Conservation (phyloP, 2,113 vertebrate genomes). For the Paradoxurus hermaphroditus region DNA sequence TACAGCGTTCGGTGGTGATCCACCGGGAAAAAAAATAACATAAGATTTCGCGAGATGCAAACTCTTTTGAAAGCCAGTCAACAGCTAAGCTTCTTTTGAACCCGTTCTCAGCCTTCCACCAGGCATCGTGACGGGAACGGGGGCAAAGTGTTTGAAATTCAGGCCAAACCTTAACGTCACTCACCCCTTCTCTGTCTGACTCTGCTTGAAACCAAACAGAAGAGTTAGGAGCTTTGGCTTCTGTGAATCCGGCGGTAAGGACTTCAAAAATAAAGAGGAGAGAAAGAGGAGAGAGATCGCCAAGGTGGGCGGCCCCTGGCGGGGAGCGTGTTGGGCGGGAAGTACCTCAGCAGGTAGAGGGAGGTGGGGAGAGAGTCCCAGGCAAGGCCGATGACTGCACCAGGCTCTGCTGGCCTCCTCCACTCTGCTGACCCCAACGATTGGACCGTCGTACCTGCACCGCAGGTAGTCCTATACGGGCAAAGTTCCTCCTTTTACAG, state of each 20-base stretch:
- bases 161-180: not conserved
- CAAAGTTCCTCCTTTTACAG: not conserved
- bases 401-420: not conserved
- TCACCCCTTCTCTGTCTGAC: not conserved
- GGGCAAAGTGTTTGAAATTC: not conserved
- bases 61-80: not conserved
- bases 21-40: not conserved
- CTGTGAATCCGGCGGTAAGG: not conserved
- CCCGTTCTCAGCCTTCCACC: not conserved
- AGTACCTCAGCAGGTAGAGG: not conserved
- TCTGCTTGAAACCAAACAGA: not conserved
- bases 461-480: not conserved
- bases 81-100: not conserved
- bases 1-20: not conserved
- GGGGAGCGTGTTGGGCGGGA: too few species aligned
- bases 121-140: not conserved
- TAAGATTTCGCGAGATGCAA: not conserved
- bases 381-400: fast-evolving
- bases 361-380: not conserved
- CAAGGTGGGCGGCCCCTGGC: not conserved
- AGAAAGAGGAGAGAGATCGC: not conserved
- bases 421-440: not conserved
- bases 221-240: not conserved
- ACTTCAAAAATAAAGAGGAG: not conserved
- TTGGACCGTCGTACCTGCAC: not conserved